Evolutionary conservation across 2,113 vertebrate genomes (phyloP).

Genomic region (Crotalus tigris): DNA sequence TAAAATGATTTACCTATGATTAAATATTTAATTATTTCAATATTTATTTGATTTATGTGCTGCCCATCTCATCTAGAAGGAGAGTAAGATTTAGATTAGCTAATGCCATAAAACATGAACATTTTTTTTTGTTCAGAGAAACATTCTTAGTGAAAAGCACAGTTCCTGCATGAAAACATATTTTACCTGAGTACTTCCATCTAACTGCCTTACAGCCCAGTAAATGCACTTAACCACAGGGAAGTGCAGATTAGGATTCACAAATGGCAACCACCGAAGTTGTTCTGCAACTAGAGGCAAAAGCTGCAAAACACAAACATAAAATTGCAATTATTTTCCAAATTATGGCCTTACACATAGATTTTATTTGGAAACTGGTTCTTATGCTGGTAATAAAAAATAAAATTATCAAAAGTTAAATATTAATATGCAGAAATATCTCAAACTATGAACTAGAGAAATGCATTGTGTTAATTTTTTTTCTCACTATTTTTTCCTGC

Average conservation of each 20-base stretch:
- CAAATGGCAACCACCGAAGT: conserved; percentile 74
- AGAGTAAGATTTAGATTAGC: background rate
- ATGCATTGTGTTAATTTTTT: background rate
- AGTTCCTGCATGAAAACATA: background rate
- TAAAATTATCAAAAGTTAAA: background rate
- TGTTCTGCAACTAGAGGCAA: conserved; percentile 81
- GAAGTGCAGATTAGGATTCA: conserved; percentile 71
- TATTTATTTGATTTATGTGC: background rate
- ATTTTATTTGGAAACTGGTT: background rate
- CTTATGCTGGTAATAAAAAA: background rate
- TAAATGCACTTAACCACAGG: conserved; percentile 80
- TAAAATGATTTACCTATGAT: background rate
- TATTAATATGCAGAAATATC: background rate
- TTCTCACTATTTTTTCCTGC: background rate
- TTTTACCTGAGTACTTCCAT: conserved; percentile 75
- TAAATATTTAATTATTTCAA: background rate
- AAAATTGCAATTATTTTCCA: background rate
- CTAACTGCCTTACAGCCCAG: conserved; percentile 78
- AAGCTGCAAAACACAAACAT: conserved; percentile 65
- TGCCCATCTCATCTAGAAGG: background rate
- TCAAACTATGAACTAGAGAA: background rate
- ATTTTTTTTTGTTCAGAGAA: background rate
- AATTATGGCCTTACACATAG: background rate
- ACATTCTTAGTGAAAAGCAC: background rate
- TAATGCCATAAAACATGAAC: background rate